Evolutionary conservation across 1,140 invertebrate genomes (phyloP).

Genomic region (Drosophila micromelanica): DNA sequence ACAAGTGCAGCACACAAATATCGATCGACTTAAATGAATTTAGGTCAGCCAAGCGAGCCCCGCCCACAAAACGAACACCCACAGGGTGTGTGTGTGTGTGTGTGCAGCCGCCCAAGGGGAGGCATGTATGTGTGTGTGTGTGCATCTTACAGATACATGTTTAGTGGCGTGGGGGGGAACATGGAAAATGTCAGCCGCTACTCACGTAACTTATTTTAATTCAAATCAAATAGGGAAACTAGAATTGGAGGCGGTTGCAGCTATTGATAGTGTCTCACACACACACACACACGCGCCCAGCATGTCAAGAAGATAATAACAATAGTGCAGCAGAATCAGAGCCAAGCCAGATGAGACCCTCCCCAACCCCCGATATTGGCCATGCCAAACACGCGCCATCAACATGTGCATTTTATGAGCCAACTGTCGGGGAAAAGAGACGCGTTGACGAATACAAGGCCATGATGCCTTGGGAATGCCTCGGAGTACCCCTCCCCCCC

Average conservation of each 20-base stretch:
- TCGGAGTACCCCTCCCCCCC: not conserved
- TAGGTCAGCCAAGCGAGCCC: slow-evolving; percentile 54
- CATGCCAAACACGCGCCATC: slow-evolving; percentile 75
- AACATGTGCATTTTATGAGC: slow-evolving; percentile 81
- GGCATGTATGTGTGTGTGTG: slow-evolving; percentile 15
- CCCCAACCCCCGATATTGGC: slow-evolving; percentile 32
- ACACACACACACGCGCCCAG: slow-evolving; percentile 27
- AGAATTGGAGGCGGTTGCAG: slow-evolving; percentile 50
- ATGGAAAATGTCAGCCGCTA: slow-evolving; percentile 69
- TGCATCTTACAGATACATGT: slow-evolving; percentile 61
- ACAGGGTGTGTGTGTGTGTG: slow-evolving; percentile 4
- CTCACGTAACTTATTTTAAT: slow-evolving; percentile 82
- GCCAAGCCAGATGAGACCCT: no score
- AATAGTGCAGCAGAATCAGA: slow-evolving; percentile 45
- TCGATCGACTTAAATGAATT: slow-evolving; percentile 82
- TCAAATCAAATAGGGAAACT: slow-evolving; percentile 72
- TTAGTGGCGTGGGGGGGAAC: slow-evolving; percentile 24
- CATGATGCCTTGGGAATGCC: slow-evolving; percentile 69
- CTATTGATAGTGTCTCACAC: slow-evolving; percentile 20
- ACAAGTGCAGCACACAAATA: slow-evolving; percentile 59
- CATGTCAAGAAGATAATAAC: slow-evolving; percentile 34
- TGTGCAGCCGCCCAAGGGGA: slow-evolving; percentile 16
- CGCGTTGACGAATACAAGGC: slow-evolving; percentile 50
- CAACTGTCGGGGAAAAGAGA: slow-evolving; percentile 53
- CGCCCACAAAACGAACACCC: slow-evolving; percentile 27